Base-by-base conservation (phyloP, 2,113 vertebrate genomes). In the Colius striatus region DNA sequence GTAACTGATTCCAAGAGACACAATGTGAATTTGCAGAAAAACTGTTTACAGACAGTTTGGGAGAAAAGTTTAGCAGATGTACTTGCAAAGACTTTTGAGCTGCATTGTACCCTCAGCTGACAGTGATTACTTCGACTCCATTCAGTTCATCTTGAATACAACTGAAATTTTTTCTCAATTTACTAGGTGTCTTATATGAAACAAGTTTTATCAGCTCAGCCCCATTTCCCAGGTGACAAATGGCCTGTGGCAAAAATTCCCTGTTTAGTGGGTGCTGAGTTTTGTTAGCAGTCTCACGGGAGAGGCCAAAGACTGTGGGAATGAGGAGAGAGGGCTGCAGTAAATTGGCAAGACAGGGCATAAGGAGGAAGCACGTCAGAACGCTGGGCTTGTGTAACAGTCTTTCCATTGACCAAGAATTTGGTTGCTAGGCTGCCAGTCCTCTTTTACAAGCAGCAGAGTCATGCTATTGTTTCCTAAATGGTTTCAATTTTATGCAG, bases 301-400 rank as follows among this genome's bases (percentile, higher is more conserved):
- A 95, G 90, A 96, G 95, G 95, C 92, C 93, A 96, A 94, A 95
- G 95, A 94, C 93, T 96, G 94, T 96, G 95, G 94, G 94, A 96
- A 96, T 94, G 89, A 62, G 73, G 92, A 89, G 85, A 93, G 32
- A 77, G 76, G 48, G 72, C 79, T 95, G 85, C 23, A 78, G 88
- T 92, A 92, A 94, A 92, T 90, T 81, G 94, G 82, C 85, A 94
- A 90, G 87, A 90, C 92, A 96, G 93, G 90, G 73, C 92, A 72
- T 2, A 5, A 81, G 86, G 83, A 93, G 60, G 92, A 94, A 95
- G 93, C 90, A 63, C 8, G 63, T 91, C 63, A 21, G 15, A 92
- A 84, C 5, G 5, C 57, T 1, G 6, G 1, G 65, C 76, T 88
- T 88, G 50, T 81, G 80, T 81, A 95, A 96, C 93, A 95, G 92